These are phyloP conservation scores for Brachyhypopomus gauderio DNA, from an alignment of 2,113 vertebrate genomes.

Conservation along the genomic window DNA sequence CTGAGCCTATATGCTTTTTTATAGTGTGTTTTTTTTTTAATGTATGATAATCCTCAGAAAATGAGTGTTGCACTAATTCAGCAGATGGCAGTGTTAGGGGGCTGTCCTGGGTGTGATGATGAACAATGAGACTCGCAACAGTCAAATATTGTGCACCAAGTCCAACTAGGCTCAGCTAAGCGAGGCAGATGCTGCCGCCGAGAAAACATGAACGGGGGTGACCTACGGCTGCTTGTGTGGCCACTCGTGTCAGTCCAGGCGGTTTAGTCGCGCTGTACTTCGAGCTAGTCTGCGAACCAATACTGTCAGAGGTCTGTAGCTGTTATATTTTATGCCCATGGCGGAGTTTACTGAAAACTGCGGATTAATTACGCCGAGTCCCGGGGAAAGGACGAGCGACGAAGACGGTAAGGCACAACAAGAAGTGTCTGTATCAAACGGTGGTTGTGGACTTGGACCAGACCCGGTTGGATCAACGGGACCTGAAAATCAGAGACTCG, in stretches of 20 bases:
- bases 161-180: not conserved
- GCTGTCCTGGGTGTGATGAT: constrained; percentile 21
- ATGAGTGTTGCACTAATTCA: constrained; percentile 34
- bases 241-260: constrained; percentile 1
- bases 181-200: constrained; percentile 24
- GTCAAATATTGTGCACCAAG: constrained; percentile 41
- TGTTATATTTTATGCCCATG: constrained; percentile 66
- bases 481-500: constrained; percentile 74
- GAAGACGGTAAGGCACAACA: constrained; percentile 75
- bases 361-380: constrained; percentile 60
- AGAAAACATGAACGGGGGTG: constrained; percentile 22
- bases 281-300: constrained; percentile 1
- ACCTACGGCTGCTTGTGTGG: not conserved
- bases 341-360: constrained; percentile 74
- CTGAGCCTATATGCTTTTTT: too few relatives aligned
- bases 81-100: constrained; percentile 55
- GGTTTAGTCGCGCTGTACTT: constrained; percentile 15
- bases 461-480: constrained; percentile 66
- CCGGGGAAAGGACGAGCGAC: constrained; percentile 59
- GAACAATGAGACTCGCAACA: constrained; percentile 37
- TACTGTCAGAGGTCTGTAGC: constrained; percentile 22
- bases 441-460: constrained; percentile 79
- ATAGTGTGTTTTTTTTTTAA: not conserved
- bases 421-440: constrained; percentile 82
- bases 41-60: not conserved